These are phyloP conservation scores for Drosophila azteca DNA, from an alignment of 1,140 invertebrate species.

Conservation along the genomic window DNA sequence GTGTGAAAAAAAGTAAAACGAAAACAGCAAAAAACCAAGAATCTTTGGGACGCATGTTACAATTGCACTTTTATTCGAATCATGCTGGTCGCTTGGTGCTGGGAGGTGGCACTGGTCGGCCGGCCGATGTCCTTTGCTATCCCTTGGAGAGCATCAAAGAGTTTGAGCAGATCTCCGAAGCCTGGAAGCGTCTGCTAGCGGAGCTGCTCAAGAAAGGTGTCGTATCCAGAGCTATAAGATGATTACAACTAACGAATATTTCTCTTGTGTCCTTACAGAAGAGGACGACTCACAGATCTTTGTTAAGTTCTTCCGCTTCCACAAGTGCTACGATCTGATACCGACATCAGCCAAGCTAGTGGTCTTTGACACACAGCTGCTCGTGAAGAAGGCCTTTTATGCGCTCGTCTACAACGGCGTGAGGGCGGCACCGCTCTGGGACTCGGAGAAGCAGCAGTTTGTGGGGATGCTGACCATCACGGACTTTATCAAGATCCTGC, in stretches of 20 bases:
- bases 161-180: slow-evolving; percentile 90
- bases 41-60: slow-evolving; percentile 86
- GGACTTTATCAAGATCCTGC: slow-evolving; percentile 99
- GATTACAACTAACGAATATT: not conserved
- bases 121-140: slow-evolving; percentile 85
- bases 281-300: slow-evolving; percentile 98
- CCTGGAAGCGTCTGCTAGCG: slow-evolving; percentile 89
- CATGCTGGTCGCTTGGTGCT: slow-evolving; percentile 86
- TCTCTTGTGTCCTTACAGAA: slow-evolving; percentile 89
- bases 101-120: slow-evolving; percentile 64
- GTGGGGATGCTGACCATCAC: slow-evolving; percentile 99
- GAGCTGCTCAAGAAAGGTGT: slow-evolving; percentile 89
- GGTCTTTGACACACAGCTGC: slow-evolving; percentile 99
- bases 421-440: slow-evolving; percentile 98
- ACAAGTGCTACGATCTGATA: slow-evolving; percentile 99
- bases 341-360: slow-evolving; percentile 99
- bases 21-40: slow-evolving; percentile 5
- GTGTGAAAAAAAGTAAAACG: slow-evolving; percentile 11
- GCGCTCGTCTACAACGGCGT: slow-evolving; percentile 99
- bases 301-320: slow-evolving; percentile 99
- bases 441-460: slow-evolving; percentile 94
- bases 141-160: slow-evolving; percentile 93
- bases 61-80: slow-evolving; percentile 92
- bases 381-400: slow-evolving; percentile 99
- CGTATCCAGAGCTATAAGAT: not conserved